phyloP scores from a whole-genome alignment of 1,140 invertebrate genomes.

The Arion vulgaris region DNA sequence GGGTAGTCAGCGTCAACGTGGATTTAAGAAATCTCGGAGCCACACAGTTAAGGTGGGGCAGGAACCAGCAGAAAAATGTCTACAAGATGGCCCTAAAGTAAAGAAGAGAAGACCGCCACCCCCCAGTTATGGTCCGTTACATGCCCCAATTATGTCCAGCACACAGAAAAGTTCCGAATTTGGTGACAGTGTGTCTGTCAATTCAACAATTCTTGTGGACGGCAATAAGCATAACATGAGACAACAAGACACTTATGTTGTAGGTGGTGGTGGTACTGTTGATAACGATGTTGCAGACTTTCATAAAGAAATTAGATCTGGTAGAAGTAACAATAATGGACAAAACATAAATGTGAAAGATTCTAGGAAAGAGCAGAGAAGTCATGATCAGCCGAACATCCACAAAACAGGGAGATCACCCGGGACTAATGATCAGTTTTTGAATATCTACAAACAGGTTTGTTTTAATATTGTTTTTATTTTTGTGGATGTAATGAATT shows the following conservation, averaged over 20 bases:
- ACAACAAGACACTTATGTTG: neutral
- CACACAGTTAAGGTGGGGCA: neutral
- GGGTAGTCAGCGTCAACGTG: neutral
- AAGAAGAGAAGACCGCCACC: neutral
- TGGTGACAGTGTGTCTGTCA: conserved; percentile 29
- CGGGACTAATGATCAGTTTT: too few species aligned
- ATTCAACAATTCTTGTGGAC: neutral
- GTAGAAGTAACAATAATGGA: neutral
- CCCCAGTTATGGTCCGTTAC: conserved; percentile 34
- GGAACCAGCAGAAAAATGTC: neutral
- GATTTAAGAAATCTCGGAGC: neutral
- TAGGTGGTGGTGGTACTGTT: neutral
- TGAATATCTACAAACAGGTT: neutral
- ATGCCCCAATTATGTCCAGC: conserved; percentile 55
- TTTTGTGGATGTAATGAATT: too few species aligned
- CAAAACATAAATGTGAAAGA: neutral
- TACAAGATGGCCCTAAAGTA: neutral
- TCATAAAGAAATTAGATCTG: neutral
- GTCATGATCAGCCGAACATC: neutral
- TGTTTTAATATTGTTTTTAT: too few species aligned
- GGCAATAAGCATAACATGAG: neutral
- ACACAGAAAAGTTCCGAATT: conserved; percentile 59
- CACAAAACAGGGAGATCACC: too few species aligned
- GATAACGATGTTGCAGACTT: neutral
- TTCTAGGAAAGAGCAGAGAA: neutral